phyloP scores from a whole-genome alignment of 2,888 invertebrate species.

The Auanema freiburgensis region DNA sequence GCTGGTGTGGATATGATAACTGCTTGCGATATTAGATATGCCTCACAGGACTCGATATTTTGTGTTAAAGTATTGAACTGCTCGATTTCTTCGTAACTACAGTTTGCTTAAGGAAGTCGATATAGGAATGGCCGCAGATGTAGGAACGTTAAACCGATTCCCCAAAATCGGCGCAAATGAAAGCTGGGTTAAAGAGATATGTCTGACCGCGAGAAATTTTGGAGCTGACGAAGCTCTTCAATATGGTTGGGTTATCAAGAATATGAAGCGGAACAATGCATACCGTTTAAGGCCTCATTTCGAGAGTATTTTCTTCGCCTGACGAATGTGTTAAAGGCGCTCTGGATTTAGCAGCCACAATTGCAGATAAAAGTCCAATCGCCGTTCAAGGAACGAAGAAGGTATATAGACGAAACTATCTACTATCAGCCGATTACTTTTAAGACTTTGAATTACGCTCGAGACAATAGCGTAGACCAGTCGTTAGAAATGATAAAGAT shows the following conservation, averaged over 20 bases:
- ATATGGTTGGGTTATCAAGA: constrained; percentile 65
- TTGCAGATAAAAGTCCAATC: constrained; percentile 87
- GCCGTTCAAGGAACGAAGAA: constrained; percentile 89
- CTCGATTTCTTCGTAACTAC: not conserved
- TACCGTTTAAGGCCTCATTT: constrained; percentile 15
- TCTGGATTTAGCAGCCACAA: constrained; percentile 75
- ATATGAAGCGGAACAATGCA: not conserved
- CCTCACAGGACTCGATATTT: constrained; percentile 86
- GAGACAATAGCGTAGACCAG: constrained; percentile 83
- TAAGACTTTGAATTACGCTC: constrained; percentile 76
- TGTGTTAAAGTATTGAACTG: constrained; percentile 76
- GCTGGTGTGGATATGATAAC: constrained; percentile 86
- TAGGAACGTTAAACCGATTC: constrained; percentile 87
- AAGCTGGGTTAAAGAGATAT: constrained; percentile 37
- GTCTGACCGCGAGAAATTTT: constrained; percentile 79
- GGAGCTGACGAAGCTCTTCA: constrained; percentile 68
- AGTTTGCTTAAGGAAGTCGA: constrained; percentile 70
- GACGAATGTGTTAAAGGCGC: constrained; percentile 27
- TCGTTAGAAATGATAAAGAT: constrained; percentile 86
- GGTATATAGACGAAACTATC: no score
- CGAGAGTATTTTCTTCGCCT: constrained; percentile 23
- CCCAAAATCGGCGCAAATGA: constrained; percentile 72
- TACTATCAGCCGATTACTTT: no score
- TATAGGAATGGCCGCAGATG: constrained; percentile 88
- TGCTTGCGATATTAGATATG: constrained; percentile 88